Evolutionary conservation across 2,113 vertebrate species (phyloP).

Genomic region (Trochalopteron elliotii): DNA sequence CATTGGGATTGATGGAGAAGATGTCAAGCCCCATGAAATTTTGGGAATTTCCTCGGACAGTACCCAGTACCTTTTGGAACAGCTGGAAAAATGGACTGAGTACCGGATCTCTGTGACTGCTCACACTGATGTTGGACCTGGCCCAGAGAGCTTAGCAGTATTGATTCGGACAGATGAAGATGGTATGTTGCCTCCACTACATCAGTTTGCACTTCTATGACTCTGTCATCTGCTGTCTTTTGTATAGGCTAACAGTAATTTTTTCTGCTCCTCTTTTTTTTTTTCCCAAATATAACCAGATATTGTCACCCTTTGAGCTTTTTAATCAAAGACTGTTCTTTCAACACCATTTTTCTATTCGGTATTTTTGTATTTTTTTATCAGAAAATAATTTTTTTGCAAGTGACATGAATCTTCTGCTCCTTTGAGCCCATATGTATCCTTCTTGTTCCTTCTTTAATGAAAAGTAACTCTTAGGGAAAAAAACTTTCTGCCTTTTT

Average conservation of each 20-base stretch:
- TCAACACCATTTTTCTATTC: constrained; percentile 6
- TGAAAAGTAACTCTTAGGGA: neutral
- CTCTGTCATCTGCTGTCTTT: constrained; percentile 73
- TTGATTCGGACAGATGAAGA: constrained; percentile 99
- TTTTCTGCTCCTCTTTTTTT: constrained; percentile 67
- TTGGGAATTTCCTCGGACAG: constrained; percentile 87
- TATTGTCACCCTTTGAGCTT: neutral
- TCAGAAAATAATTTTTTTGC: constrained; percentile 20
- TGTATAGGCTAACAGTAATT: constrained; percentile 67
- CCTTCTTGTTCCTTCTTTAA: constrained; percentile 13
- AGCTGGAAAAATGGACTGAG: constrained; percentile 99
- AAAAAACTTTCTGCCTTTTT: constrained; percentile 25
- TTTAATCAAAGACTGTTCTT: constrained; percentile 62
- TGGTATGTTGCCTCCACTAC: constrained; percentile 92
- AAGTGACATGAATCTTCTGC: constrained; percentile 27
- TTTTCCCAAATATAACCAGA: constrained; percentile 41
- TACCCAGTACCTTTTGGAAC: constrained; percentile 93
- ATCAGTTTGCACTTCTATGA: constrained; percentile 76
- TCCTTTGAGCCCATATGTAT: neutral
- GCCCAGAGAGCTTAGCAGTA: constrained; percentile 92
- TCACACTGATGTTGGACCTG: constrained; percentile 93
- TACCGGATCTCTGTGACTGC: constrained; percentile 93
- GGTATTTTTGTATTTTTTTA: neutral
- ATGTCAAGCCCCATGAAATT: constrained; percentile 81
- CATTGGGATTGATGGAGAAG: constrained; percentile 85